Conservation (phyloP, 2,113 vertebrate genomes). For the Recurvirostra avosetta region DNA sequence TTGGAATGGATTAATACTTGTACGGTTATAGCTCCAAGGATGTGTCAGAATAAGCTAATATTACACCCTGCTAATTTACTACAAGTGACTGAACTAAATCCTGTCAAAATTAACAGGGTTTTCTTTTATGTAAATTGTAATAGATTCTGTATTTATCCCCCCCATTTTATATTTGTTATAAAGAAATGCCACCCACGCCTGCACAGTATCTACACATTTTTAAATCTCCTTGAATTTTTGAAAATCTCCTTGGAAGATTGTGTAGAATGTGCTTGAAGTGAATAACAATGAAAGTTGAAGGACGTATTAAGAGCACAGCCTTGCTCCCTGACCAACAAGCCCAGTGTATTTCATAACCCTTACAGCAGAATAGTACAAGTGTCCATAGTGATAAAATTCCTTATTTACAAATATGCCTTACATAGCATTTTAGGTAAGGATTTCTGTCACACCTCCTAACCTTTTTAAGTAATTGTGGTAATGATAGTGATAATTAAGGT, state of each 20-base stretch:
- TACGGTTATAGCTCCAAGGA: background rate
- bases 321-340: background rate
- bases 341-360: background rate
- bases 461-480: background rate
- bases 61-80: background rate
- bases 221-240: background rate
- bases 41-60: background rate
- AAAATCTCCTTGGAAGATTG: background rate
- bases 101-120: background rate
- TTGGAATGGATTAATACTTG: background rate
- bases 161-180: background rate
- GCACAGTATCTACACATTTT: background rate
- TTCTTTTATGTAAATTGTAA: background rate
- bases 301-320: background rate
- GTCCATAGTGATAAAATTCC: background rate
- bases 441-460: background rate
- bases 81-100: background rate
- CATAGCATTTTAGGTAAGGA: background rate
- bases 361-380: accelerated
- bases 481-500: background rate
- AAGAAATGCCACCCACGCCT: background rate
- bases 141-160: background rate
- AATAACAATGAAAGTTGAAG: background rate
- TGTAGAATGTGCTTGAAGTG: background rate
- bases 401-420: background rate